Base-by-base conservation (phyloP, 2,113 vertebrate genomes). In the Toxotes chatareus region DNA sequence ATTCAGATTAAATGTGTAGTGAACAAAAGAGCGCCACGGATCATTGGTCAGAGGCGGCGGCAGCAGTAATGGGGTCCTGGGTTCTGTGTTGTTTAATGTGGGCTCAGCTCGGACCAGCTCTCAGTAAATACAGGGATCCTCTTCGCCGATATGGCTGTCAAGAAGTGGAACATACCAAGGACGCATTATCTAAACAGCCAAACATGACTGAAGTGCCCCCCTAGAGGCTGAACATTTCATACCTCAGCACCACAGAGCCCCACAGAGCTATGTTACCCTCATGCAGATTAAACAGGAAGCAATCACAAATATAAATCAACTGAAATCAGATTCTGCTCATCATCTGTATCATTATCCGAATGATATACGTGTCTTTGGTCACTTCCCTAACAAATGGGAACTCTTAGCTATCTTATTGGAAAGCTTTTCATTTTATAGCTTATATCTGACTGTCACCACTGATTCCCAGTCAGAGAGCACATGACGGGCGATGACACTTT, bases 1-100 rank as follows among this genome's bases (percentile, higher is more conserved):
- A 55, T 78, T 61, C 36, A 46, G 68, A 12, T 49, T 79, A 73
- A 84, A 79, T 79, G 63, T 55, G 74, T 60, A 67, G 81, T 47
- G 64, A 69, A 76, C 79, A 67, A 49, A 71, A 47, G 73, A 42
- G 66, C n/a, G 65, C 56, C 8, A 67, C 27, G 67, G 80, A 65
- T 82, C 73, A 76, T 31, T 59, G 80, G 80, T 72, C 73, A 64
- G 65, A 49, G n/a, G 73, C 55, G 1, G 34, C 55, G 1, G 34
- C 5, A 0, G 64, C 60, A 27, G 66, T 77, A 77, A 83, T 77
- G 53, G 65, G 59, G 67, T 77, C 60, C 13, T 12, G 49, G 64
- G 32, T 57, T 38, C 38, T 31, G 31, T 27, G 38, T 31, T 34
- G 38, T 72, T 72, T 17, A 65, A 60, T 19, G 49, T 42, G 49